A percentile compares a stretch with the other conserved stretches of the same genome.
phyloP scores from a whole-genome alignment of 1,140 invertebrate species.

The Polypedilum pembai region DNA sequence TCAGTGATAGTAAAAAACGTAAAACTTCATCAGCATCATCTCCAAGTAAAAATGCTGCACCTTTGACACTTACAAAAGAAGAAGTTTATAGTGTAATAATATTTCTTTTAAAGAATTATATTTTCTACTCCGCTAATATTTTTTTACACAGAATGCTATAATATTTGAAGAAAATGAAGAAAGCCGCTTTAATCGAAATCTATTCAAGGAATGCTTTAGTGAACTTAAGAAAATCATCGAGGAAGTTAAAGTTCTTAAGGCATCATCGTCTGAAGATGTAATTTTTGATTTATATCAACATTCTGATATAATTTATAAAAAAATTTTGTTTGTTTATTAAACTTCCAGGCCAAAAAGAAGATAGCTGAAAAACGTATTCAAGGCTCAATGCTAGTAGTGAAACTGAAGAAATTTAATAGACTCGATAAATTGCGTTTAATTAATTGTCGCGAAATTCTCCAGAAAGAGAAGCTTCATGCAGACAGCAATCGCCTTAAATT shows the following conservation, averaged over 20 bases:
- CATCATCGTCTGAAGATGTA: not conserved
- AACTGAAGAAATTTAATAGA: slow-evolving; percentile 83
- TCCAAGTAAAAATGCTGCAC: not conserved
- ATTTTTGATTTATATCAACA: not conserved
- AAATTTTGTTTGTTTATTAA: not conserved
- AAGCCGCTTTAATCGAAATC: not conserved
- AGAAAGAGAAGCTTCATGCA: slow-evolving; percentile 74
- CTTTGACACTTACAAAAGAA: not conserved
- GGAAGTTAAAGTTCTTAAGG: not conserved
- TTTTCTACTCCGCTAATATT: not conserved
- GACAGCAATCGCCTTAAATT: slow-evolving; percentile 84
- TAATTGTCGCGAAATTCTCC: slow-evolving; percentile 66
- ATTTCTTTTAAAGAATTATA: not conserved
- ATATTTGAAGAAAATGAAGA: not conserved
- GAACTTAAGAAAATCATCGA: not conserved
- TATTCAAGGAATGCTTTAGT: not conserved
- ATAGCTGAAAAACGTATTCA: slow-evolving; percentile 59
- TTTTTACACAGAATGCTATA: not conserved
- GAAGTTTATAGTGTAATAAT: not conserved
- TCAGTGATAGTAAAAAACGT: not conserved
- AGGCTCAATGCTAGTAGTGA: slow-evolving; percentile 64
- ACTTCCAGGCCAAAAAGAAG: slow-evolving; percentile 51
- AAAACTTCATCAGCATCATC: not conserved
- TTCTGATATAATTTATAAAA: too few relatives aligned
- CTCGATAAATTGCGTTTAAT: slow-evolving; percentile 81